Base-by-base conservation (phyloP, 2,113 vertebrate species). In the Ia io region DNA sequence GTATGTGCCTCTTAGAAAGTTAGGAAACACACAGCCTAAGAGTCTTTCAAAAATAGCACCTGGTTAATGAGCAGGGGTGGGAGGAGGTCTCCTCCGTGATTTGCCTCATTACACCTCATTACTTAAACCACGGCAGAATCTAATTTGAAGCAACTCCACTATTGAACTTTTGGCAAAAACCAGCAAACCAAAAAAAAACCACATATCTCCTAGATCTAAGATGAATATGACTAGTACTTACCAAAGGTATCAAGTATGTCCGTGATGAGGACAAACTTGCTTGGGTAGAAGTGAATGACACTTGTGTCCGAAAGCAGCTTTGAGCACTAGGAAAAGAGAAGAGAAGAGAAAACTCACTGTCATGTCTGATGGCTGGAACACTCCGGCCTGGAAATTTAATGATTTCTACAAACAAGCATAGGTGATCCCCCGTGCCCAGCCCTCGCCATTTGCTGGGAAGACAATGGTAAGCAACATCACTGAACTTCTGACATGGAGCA, bases 161-260 rank as follows among this genome's bases (percentile, higher is more conserved):
- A 37, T 23, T 9, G 10, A 59, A 6, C 17, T 74, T 47, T 56
- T 6, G 28, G 73, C 44, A 74, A 74, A 74, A 76, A 74, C 30
- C 32, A 67, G 10, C 32, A 69, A 69, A 69, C 17, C 6, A 32
- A 30, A 76, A 49, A 47, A 53, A 20, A 47, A 47, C 70, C 44
- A 65, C 0, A 0, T 7, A 12, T 10, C 69, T 78, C 56, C 93
- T 22, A 85, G 42, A 8, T 51, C 9, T 35, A 35, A 40, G n/a
- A 47, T 12, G 30, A 44, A 9, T 11, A 8, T 5, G 28, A 59
- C 40, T 2, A 16, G 70, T 30, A 98, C 99, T 98, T 97, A 99
- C 99, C 99, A 42, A 99, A 99, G 0, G 99, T 99, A 97, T 99
- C 99, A 0, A 99, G 99, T 92, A 99, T 99, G 90, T 99, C 99